Evolutionary conservation across 1,140 invertebrate species (phyloP).

Genomic region (Zaprionus lachaisei): DNA sequence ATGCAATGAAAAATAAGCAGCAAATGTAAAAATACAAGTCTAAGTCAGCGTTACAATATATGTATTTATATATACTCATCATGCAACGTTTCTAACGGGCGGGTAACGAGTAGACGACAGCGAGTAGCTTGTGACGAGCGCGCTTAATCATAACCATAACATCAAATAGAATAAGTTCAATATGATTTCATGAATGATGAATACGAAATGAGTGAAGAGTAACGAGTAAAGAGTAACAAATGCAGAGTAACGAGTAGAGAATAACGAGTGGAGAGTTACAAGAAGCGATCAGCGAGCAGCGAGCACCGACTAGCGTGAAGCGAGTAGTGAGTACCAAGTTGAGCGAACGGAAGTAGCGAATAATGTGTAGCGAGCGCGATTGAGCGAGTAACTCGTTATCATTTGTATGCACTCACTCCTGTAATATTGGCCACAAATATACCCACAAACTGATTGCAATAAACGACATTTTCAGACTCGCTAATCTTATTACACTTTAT

Average conservation of each 20-base stretch:
- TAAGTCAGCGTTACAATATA: no score
- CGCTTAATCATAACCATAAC: no score
- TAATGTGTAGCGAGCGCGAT: neutral
- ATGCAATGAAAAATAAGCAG: neutral
- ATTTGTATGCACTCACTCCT: neutral
- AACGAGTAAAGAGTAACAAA: neutral
- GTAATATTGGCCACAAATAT: no score
- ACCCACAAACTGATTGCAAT: neutral
- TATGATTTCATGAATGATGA: no score
- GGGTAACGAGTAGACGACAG: neutral
- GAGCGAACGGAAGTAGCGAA: neutral
- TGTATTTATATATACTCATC: no score
- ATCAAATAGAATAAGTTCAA: no score
- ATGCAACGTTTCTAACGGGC: neutral
- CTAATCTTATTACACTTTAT: conserved; percentile 6
- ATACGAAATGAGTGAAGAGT: neutral
- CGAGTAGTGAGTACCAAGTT: neutral
- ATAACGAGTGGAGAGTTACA: neutral
- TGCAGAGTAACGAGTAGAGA: neutral
- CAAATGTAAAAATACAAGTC: no score
- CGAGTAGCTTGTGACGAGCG: no score
- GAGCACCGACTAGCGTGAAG: neutral
- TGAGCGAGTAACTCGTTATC: conserved; percentile 1
- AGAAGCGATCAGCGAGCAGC: neutral
- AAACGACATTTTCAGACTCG: neutral